Base-by-base conservation (phyloP, 2,797 vertebrate species). In the Labeo calbasu region DNA sequence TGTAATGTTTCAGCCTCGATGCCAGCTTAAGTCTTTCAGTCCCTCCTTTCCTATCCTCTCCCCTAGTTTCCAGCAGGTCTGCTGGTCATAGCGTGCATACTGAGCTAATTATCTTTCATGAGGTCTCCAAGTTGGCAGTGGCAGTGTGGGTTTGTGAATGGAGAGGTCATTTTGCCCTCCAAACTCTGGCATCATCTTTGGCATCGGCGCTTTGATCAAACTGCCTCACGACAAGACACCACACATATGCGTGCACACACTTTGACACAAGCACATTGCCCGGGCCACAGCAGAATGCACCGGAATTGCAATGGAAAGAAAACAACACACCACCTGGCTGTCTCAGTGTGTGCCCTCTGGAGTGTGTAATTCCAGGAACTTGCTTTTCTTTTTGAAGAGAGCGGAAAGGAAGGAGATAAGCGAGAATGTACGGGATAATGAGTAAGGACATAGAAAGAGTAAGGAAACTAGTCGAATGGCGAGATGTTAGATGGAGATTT, bases 141-240 rank as follows among this genome's bases (percentile, higher is more conserved):
- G 69, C 90, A 43, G 36, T 89, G 87, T 86, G 79, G 87, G 75
- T 86, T 84, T 88, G 48, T 85, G 88, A 91, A 91, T 85, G 77
- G 69, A 88, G 89, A 90, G 93, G 92, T 93, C 93, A 92, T 89
- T 89, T 93, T 89, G 91, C 87, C 91, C 91, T 93, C 86, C 70
- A 90, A 91, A 93, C 86, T 81, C 88, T 92, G 91, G 89, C 92
- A 92, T 86, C 73, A 43, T 76, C 66, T 86, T 69, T 84, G 87
- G 90, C 91, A 90, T 91, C 88, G 86, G 88, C 85, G 86, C 88
- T 89, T 88, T 86, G 88, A 89, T 90, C 84, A 53, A 86, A 85
- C 59, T 81, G 87, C 85, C 63, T 68, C 80, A 32, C 51, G 71
- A 61, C 19, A 79, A 83, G 83, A 86, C 57, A 70, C 40, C 46